Evolutionary conservation across 2,888 invertebrate genomes (phyloP), one percentile per base, ranked within the genome.

Genomic region (Punctoribates punctum): DNA sequence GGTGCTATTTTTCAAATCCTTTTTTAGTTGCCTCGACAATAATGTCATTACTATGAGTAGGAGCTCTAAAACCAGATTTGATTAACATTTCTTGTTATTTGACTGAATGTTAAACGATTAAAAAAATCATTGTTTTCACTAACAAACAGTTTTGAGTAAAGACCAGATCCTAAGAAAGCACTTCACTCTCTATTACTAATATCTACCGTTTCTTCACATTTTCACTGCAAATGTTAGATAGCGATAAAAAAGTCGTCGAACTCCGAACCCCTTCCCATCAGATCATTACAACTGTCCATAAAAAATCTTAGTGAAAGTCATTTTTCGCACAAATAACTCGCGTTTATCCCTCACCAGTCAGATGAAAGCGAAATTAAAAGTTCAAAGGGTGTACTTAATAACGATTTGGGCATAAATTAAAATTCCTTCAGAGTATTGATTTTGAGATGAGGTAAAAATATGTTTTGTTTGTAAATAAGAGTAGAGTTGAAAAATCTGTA

Each of bases 11-110:
- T 65, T 29, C 57, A 65, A 65, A 65, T 65, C 65, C 65, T 65
- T 65, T 65, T 65, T 65, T 65, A 34, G 34, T 65, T 65, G n/a
- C 27, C 5, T n/a, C 17, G 34, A 65, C 34, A 65, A 29, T 65
- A 65, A 65, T 65, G 65, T 65, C 65, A 65, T 65, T 65, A 65
- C 65, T 65, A 65, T 65, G 65, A 65, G 65, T 65, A 65, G 65
- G 65, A 65, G 65, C 60, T 60, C 4, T 60, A 65, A 65, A 65
- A 65, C 29, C 65, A 65, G 65, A 65, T 34, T 65, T 60, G 15
- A 15, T 27, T 27, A 27, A 17, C 23, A 48, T 2, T 17, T 11
- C 48, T 48, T 48, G 13, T 48, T 17, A 48, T 17, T 48, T 48
- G 3, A 48, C 13, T 48, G 48, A 48, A 23, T 23, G 11, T 13